Conservation (phyloP, 2,888 invertebrate species). For the Polyommatus iphigenia region DNA sequence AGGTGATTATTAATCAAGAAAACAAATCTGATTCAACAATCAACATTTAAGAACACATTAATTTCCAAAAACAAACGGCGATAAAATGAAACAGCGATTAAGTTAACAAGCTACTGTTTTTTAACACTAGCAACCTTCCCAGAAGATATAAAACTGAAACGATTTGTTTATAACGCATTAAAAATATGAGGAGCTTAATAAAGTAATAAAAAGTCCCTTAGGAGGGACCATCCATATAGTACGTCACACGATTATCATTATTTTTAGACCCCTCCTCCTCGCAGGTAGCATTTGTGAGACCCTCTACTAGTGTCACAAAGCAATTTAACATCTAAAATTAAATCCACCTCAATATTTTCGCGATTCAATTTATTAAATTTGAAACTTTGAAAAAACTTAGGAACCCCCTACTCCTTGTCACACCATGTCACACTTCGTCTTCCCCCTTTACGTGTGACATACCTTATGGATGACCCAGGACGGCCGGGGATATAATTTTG, state of each 20-base stretch:
- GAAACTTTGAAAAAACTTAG: too few relatives aligned
- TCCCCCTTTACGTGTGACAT: too few relatives aligned
- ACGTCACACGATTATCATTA: too few relatives aligned
- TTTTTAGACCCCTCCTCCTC: too few relatives aligned
- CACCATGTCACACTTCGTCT: too few relatives aligned
- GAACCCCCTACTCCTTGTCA: too few relatives aligned
- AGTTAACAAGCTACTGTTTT: slow-evolving; percentile 78
- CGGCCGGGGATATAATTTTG: slow-evolving; percentile 66
- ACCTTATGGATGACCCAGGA: not conserved
- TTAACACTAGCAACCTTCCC: slow-evolving; percentile 70
- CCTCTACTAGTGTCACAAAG: too few relatives aligned
- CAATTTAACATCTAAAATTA: too few relatives aligned
- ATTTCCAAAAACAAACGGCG: slow-evolving; percentile 46
- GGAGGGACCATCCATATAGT: slow-evolving; percentile 47
- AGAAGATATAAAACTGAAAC: slow-evolving; percentile 68
- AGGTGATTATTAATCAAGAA: too few relatives aligned
- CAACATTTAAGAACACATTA: slow-evolving; percentile 15
- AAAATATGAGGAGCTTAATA: slow-evolving; percentile 70
- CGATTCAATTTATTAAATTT: too few relatives aligned
- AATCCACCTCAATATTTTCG: too few relatives aligned
- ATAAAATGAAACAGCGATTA: slow-evolving; percentile 68
- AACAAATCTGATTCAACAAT: not conserved
- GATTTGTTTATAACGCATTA: slow-evolving; percentile 76
- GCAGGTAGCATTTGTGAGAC: too few relatives aligned
- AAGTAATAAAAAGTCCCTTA: slow-evolving; percentile 74